phyloP scores from a whole-genome alignment of 2,797 vertebrate species.

The Sus cebifrons region DNA sequence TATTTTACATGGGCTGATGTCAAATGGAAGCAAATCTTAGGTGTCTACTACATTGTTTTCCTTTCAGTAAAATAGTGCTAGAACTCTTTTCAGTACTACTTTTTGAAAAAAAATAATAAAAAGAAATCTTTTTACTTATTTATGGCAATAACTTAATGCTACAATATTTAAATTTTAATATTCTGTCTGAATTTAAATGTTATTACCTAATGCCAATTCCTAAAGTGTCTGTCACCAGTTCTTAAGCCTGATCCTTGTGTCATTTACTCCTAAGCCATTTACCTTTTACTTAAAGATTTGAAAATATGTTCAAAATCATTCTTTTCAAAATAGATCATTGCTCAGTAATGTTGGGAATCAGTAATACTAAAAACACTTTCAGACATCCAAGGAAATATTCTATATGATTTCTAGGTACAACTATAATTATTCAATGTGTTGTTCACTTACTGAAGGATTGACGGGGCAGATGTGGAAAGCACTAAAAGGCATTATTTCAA shows the following conservation, averaged over 20 bases:
- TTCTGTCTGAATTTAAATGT: neutral
- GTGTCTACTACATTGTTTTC: neutral
- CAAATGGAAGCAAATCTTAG: conserved; percentile 45
- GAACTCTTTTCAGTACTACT: neutral
- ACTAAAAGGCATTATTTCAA: conserved; percentile 15
- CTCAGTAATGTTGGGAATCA: neutral
- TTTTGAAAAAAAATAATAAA: neutral
- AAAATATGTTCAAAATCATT: neutral
- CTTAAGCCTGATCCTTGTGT: neutral
- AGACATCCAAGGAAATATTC: neutral
- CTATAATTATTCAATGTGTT: neutral
- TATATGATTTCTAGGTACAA: neutral
- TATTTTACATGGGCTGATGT: neutral
- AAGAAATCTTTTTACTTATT: neutral
- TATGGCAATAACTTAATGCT: neutral
- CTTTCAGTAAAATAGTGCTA: neutral
- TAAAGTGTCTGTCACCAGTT: neutral
- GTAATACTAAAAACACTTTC: neutral
- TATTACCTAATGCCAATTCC: neutral
- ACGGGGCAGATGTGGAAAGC: neutral
- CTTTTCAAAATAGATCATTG: neutral
- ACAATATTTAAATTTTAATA: neutral
- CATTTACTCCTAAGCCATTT: neutral
- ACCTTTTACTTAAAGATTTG: neutral
- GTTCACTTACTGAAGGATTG: neutral